Evolutionary conservation across 2,113 vertebrate genomes (phyloP), one percentile per base, ranked within the genome.

Genomic region (Gasterosteus aculeatus): DNA sequence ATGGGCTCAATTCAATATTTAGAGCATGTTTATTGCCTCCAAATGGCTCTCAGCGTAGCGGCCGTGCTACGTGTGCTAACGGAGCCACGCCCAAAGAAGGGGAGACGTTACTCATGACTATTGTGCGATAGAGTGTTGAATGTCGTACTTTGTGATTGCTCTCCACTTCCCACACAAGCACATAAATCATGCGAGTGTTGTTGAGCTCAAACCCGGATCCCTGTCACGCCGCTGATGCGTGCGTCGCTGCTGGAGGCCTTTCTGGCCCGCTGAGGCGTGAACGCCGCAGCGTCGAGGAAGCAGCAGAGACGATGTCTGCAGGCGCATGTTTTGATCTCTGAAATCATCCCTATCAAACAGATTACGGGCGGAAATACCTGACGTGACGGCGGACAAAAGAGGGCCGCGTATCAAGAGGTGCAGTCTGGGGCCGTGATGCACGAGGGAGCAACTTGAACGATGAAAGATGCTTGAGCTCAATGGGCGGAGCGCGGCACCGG

Each of bases 291-390:
- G 57, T 53, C 0, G 66, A 63, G 58, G 59, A 49, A 56, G 47
- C 49, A 67, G 42, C 60, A 4, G 15, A 49, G 70, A 56, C 44
- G 8, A 75, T 56, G 58, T 75, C 79, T 85, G 77, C 83, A 69
- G 63, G 80, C 75, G 12, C 31, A 12, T 82, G 84, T 88, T 86
- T 73, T 84, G 70, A 85, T 81, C 69, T 83, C 54, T 70, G 63
- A 68, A 85, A 78, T 56, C 9, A 1, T 73, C 41, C 6, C 69
- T 46, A 82, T 80, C 82, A 76, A 69, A 75, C 61, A 78, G 82
- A 85, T 72, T 76, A 73, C 7, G 10, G 49, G 11, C 41, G 51
- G 82, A 81, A 69, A 76, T 53, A 78, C 54, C 76, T 66, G 78
- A 83, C 68, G 5, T 2, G 73, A 67, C 5, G 26, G 54, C 70